A percentile compares a stretch with the other conserved stretches of the same genome.
Conservation (phyloP, 2,113 vertebrate genomes). For the Chiloscyllium plagiosum region DNA sequence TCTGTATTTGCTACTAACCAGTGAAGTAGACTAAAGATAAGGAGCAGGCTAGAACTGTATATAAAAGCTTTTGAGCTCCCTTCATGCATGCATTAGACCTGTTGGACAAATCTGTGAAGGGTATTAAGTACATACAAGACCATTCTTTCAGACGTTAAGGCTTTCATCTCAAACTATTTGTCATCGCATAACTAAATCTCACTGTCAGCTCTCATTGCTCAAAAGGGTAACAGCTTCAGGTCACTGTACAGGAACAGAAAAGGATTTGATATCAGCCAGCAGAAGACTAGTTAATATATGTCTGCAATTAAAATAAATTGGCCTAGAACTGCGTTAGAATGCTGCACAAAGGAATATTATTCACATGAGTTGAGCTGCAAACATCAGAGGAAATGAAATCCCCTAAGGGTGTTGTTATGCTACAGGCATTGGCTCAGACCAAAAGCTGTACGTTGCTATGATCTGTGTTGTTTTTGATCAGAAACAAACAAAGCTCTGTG, state of each 20-base stretch:
- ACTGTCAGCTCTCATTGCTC: too few species aligned
- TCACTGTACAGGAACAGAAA: background rate
- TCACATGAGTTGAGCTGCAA: background rate
- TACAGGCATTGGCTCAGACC: background rate
- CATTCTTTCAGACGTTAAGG: too few species aligned
- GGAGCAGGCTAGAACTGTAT: too few species aligned
- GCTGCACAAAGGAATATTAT: background rate
- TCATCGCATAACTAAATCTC: background rate
- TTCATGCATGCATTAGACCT: too few species aligned
- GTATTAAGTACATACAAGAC: too few species aligned
- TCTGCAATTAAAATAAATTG: background rate
- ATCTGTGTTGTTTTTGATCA: background rate
- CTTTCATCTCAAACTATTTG: too few species aligned
- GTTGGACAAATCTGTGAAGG: too few species aligned
- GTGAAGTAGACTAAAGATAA: too few species aligned
- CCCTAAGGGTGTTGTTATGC: background rate
- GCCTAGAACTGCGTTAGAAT: background rate
- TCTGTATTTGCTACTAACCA: too few species aligned
- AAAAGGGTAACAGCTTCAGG: background rate
- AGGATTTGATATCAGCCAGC: background rate
- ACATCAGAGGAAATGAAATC: background rate
- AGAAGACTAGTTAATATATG: background rate
- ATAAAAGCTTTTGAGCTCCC: too few species aligned
- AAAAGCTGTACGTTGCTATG: background rate
- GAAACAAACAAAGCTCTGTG: background rate